Base-by-base conservation (phyloP, 2,113 vertebrate species). In the Theristicus caerulescens region DNA sequence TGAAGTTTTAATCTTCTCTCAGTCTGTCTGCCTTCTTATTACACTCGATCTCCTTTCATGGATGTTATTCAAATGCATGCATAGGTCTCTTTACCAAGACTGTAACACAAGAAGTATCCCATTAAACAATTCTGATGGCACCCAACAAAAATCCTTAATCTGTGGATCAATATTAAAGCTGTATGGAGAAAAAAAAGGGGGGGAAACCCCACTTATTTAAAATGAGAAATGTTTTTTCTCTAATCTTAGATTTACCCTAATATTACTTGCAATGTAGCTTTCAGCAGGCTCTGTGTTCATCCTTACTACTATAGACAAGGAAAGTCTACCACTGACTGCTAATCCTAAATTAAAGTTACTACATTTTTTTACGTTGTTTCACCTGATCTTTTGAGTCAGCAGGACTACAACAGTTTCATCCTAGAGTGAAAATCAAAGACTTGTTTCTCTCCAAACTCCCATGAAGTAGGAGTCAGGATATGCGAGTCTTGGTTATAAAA, bases 1-100 rank as follows among this genome's bases (percentile, higher is more conserved):
- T 67, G 61, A 62, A 47, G 81, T 91, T 95, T 82, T 88, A 90
- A 94, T 93, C 82, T 83, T 59, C 81, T 95, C 94, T 83, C 80
- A 74, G 4, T 83, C 92, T 82, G 40, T 86, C 93, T 96, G 89
- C 70, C 76, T 7, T 55, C 91, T 93, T 88, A 51, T 15, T 83
- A 13, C 72, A 12, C 62, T 80, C 92, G 49, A 11, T 91, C 89
- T 89, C 44, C 88, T 95, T 76, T 86, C 25, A 86, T 38, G 86
- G 95, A 86, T 22, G 51, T 74, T 79, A 11, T 8, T 61, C 81
- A 74, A 38, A 86, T 88, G 86, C 80, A 38, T 66, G 59, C 44
- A 11, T 49, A 77, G 52, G 40, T 92, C 67, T 90, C 79, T 90
- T 79, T 87, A 83, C 79, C 58, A 42, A 38, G 72, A 85, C 81